phyloP scores from a whole-genome alignment of 2,113 vertebrate species.

The Osmerus mordax region DNA sequence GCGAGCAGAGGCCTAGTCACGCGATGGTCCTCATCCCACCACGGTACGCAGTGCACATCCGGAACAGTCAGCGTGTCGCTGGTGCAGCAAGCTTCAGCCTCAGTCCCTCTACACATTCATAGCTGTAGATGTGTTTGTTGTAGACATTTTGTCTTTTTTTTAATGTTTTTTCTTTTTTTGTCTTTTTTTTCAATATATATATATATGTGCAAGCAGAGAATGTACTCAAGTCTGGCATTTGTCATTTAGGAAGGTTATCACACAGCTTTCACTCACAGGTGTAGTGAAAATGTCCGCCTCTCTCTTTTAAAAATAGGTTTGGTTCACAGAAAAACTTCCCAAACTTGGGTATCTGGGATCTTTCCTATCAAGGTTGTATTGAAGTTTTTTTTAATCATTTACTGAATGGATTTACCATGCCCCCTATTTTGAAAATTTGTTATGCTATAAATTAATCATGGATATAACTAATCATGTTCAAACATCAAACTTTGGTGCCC shows the following conservation, averaged over 20 bases:
- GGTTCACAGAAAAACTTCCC: background rate
- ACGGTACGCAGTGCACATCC: slow-evolving; percentile 63
- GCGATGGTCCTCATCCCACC: slow-evolving; percentile 59
- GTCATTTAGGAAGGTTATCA: slow-evolving; percentile 12
- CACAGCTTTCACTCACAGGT: slow-evolving; percentile 43
- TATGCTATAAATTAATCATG: background rate
- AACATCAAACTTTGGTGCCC: slow-evolving; percentile 3
- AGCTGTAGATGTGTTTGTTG: slow-evolving; percentile 57
- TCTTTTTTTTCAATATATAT: slow-evolving; percentile 36
- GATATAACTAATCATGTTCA: slow-evolving; percentile 5
- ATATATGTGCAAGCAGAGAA: slow-evolving; percentile 54
- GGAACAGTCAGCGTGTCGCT: slow-evolving; percentile 58
- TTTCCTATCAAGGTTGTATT: background rate
- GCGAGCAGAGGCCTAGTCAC: slow-evolving; percentile 53
- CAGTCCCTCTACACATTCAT: slow-evolving; percentile 69
- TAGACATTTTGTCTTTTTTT: slow-evolving; percentile 31
- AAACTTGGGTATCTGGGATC: background rate
- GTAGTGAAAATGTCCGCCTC: slow-evolving; percentile 25
- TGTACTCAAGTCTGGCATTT: slow-evolving; percentile 70
- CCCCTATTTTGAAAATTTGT: slow-evolving; percentile 2
- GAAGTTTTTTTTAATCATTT: background rate
- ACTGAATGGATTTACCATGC: background rate
- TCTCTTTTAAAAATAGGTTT: slow-evolving; percentile 37
- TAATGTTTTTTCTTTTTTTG: slow-evolving; percentile 8
- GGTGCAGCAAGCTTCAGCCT: slow-evolving; percentile 45